These are phyloP conservation scores for Aleiodes testaceus DNA, from an alignment of 2,888 invertebrate genomes.

Conservation along the genomic window DNA sequence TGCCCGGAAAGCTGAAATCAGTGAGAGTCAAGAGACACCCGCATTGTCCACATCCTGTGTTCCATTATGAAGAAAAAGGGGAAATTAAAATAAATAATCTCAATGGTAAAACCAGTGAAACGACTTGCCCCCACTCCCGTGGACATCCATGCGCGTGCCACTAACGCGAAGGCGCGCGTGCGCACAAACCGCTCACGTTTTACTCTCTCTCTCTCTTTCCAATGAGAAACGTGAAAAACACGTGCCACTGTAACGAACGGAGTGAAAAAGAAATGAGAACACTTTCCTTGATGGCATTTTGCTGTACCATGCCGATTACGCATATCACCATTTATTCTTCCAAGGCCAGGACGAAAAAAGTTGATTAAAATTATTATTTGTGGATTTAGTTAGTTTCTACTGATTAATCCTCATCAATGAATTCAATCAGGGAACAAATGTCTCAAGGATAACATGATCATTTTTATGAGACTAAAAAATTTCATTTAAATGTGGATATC, in stretches of 20 bases:
- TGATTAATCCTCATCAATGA: conserved; percentile 3
- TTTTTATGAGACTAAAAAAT: neutral
- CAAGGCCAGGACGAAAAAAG: neutral
- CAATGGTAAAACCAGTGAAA: conserved; percentile 19
- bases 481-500: neutral
- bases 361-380: too few relatives aligned
- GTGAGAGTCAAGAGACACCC: neutral
- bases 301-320: neutral
- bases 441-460: conserved; percentile 6
- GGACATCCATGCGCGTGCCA: conserved; percentile 39
- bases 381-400: neutral
- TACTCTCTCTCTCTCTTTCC: neutral
- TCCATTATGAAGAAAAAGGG: neutral
- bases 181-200: conserved; percentile 8
- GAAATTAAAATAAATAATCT: conserved; percentile 12
- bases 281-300: conserved; percentile 16
- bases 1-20: conserved; percentile 6
- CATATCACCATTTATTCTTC: conserved; percentile 7
- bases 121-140: conserved; percentile 33
- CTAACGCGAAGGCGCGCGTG: conserved; percentile 14
- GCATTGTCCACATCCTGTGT: neutral
- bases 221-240: conserved; percentile 18
- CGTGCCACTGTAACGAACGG: neutral
- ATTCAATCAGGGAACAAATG: conserved; percentile 2
- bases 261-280: conserved; percentile 11